These are phyloP conservation scores for Cyphomyrus plagiostoma DNA, from an alignment of 2,113 vertebrate species.

Conservation along the genomic window DNA sequence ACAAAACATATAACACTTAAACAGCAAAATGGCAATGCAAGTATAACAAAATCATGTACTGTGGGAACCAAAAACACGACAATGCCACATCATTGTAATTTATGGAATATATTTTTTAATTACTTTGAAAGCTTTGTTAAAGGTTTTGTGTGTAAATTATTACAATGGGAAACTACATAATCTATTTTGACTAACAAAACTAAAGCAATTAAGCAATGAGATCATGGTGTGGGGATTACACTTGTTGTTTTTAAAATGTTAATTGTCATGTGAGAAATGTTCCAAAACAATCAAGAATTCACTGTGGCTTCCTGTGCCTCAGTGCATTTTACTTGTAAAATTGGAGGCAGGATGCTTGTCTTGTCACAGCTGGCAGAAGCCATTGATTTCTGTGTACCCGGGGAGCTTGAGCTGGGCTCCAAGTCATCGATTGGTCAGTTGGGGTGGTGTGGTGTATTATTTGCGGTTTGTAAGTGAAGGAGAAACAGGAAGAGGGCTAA, in stretches of 20 bases:
- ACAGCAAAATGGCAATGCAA: not conserved
- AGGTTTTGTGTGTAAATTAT: not conserved
- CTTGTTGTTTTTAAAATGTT: too few relatives aligned
- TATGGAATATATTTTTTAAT: not conserved
- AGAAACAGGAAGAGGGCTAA: not conserved
- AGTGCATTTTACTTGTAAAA: not conserved
- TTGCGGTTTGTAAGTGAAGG: not conserved
- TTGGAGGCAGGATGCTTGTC: not conserved
- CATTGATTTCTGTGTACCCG: not conserved
- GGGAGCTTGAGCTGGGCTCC: not conserved
- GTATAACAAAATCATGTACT: not conserved
- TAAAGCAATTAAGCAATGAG: too few relatives aligned
- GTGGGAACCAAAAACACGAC: not conserved
- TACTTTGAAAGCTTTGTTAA: not conserved
- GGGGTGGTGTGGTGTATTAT: not conserved
- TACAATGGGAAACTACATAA: not conserved
- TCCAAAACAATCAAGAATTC: too few relatives aligned
- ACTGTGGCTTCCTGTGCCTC: not conserved
- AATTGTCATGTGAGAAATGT: too few relatives aligned
- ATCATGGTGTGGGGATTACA: too few relatives aligned
- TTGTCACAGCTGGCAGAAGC: not conserved
- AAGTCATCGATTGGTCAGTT: not conserved
- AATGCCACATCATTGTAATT: not conserved
- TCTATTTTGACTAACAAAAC: too few relatives aligned
- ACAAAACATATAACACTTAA: not conserved